Conservation (phyloP, 2,888 invertebrate species). For the Thereva nobilitata region DNA sequence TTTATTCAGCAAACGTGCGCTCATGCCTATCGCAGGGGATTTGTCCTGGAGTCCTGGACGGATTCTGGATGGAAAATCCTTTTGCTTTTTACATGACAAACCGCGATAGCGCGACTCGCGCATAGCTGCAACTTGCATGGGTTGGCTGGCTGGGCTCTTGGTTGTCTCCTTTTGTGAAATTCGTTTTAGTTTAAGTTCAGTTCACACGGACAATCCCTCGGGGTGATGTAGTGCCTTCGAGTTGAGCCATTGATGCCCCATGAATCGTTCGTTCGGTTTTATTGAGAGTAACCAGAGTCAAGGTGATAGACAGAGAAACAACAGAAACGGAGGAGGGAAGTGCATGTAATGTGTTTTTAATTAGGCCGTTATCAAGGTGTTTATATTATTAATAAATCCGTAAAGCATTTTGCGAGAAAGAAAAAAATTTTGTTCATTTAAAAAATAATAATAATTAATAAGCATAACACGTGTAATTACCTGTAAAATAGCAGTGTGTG, state of each 20-base stretch:
- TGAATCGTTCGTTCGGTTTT: not conserved
- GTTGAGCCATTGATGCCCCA: not conserved
- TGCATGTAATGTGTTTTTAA: slow-evolving; percentile 18
- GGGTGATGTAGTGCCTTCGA: slow-evolving; percentile 34
- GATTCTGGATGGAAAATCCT: slow-evolving; percentile 2
- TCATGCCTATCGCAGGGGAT: too few species aligned
- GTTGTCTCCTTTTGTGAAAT: slow-evolving; percentile 20
- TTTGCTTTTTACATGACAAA: slow-evolving; percentile 9
- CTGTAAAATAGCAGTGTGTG: slow-evolving; percentile 5
- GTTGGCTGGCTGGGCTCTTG: slow-evolving; percentile 12
- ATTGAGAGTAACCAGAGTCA: not conserved
- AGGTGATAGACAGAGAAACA: not conserved
- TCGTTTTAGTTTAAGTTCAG: slow-evolving; percentile 29
- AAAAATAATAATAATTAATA: too few species aligned
- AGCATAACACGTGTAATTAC: slow-evolving; percentile 3
- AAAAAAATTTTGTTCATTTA: too few species aligned
- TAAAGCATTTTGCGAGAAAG: too few species aligned
- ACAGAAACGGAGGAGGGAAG: not conserved
- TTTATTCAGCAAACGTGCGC: too few species aligned
- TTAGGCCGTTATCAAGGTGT: slow-evolving; percentile 24
- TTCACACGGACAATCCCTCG: slow-evolving; percentile 33
- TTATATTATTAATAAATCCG: slow-evolving; percentile 9
- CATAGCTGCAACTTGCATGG: slow-evolving; percentile 9
- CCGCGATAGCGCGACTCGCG: slow-evolving; percentile 24
- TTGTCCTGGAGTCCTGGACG: not conserved